These are phyloP conservation scores for Vipera ursinii DNA, from an alignment of 2,797 vertebrate genomes.

Conservation along the genomic window DNA sequence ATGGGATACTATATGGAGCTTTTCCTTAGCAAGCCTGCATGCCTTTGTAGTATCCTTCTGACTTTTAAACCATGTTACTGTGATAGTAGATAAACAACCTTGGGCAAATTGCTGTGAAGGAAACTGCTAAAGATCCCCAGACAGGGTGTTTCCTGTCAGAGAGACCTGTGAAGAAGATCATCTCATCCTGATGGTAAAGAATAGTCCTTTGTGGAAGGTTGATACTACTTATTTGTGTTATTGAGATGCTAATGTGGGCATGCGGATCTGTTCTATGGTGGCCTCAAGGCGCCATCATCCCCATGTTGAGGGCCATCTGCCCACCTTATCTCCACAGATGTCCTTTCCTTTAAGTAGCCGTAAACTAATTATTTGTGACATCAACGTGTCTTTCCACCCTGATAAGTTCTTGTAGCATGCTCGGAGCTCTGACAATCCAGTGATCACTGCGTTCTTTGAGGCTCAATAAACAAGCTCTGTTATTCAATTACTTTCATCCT, in stretches of 20 bases:
- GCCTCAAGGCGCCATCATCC: background rate
- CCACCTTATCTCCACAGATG: background rate
- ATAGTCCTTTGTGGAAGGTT: background rate
- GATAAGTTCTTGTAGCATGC: background rate
- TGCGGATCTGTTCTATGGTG: background rate
- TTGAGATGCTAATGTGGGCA: background rate
- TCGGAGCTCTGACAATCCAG: background rate
- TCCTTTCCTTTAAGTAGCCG: background rate
- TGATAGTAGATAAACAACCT: background rate
- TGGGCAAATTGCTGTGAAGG: background rate
- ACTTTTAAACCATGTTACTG: background rate
- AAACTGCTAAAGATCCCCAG: background rate
- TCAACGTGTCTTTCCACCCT: background rate
- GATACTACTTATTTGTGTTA: background rate
- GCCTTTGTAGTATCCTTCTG: background rate
- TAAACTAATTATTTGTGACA: background rate
- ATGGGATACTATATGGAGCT: background rate
- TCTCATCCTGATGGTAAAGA: background rate
- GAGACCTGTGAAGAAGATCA: background rate
- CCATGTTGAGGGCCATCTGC: background rate
- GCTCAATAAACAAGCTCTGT: background rate
- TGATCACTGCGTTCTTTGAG: background rate
- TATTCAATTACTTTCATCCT: background rate
- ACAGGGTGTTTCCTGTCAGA: background rate
- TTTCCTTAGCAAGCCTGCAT: background rate